Evolutionary conservation across 2,797 vertebrate species (phyloP).

Genomic region (Crossoptilon crossoptilon): DNA sequence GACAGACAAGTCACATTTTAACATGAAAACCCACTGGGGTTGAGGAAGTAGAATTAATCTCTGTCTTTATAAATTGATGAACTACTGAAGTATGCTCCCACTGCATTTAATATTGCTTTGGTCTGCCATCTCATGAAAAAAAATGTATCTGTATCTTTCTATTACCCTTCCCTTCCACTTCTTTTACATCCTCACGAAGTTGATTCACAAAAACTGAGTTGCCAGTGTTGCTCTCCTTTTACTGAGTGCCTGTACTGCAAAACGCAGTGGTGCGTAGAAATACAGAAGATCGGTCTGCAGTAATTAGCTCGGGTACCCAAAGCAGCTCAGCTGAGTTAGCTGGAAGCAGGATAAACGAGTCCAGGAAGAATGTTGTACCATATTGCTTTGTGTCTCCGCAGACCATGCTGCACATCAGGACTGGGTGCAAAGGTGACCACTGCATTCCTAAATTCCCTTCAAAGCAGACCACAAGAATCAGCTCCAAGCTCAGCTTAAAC

Average conservation of each 20-base stretch:
- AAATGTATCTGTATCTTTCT: background rate
- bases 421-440: background rate
- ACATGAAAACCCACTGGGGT: background rate
- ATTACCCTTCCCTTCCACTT: background rate
- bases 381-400: slow-evolving; percentile 5
- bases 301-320: slow-evolving; percentile 36
- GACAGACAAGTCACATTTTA: background rate
- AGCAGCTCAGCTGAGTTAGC: slow-evolving; percentile 32
- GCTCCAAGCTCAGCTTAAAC: background rate
- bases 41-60: background rate
- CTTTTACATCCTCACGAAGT: background rate
- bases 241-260: background rate
- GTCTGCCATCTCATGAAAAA: background rate
- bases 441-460: background rate
- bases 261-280: slow-evolving; percentile 26
- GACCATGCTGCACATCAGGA: background rate
- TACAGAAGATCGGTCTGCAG: slow-evolving; percentile 5
- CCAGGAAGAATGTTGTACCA: background rate
- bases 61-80: background rate
- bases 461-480: background rate
- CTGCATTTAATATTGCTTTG: background rate
- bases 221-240: background rate
- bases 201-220: background rate
- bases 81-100: background rate
- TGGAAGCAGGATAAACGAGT: slow-evolving; percentile 64